phyloP scores from a whole-genome alignment of 1,140 invertebrate species.

The Drosophila sproati region DNA sequence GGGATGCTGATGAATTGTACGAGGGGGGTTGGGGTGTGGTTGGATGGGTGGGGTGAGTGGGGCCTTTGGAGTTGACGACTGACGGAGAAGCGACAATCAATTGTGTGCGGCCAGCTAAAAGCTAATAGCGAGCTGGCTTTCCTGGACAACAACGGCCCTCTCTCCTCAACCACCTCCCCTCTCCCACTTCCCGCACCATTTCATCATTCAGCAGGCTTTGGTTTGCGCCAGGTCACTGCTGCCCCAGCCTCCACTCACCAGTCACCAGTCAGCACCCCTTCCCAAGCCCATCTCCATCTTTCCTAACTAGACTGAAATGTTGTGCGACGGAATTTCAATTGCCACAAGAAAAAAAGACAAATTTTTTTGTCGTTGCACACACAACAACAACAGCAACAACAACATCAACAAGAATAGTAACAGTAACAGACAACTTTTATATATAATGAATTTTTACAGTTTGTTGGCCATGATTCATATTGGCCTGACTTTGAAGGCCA shows the following conservation, averaged over 20 bases:
- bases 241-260: background rate
- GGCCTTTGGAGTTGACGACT: conserved; percentile 11
- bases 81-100: conserved; percentile 51
- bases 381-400: conserved; percentile 5
- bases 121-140: conserved; percentile 40
- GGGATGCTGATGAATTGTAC: background rate
- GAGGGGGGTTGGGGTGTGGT: too few relatives aligned
- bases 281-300: background rate
- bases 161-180: background rate
- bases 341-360: conserved; percentile 26
- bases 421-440: conserved; percentile 3
- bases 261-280: background rate
- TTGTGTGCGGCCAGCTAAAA: conserved; percentile 56
- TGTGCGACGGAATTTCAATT: conserved; percentile 67
- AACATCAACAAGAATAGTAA: background rate
- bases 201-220: background rate
- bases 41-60: too few relatives aligned
- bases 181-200: background rate
- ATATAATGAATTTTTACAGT: conserved; percentile 77
- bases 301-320: background rate
- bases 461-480: conserved; percentile 53
- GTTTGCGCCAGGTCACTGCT: conserved; percentile 2
- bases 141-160: conserved; percentile 5
- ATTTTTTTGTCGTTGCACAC: conserved; percentile 22
- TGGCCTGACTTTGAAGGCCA: conserved; percentile 46